phyloP scores from a whole-genome alignment of 2,113 vertebrate genomes.

The Bos javanicus region DNA sequence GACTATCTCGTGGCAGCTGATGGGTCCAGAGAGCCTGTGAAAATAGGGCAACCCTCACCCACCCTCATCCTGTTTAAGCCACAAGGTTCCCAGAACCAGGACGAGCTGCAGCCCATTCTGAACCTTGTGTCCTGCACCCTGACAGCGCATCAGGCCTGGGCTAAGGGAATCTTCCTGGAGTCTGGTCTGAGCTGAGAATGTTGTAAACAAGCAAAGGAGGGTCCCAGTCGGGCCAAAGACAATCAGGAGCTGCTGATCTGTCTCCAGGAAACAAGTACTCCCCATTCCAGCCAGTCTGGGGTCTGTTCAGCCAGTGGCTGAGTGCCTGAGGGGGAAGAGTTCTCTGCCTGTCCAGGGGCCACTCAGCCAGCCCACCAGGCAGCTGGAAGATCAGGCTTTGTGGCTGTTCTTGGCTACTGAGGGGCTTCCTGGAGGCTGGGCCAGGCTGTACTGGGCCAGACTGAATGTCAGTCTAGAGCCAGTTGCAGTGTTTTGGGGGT shows the following conservation, averaged over 20 bases:
- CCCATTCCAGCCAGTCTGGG: neutral
- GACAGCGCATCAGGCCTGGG: neutral
- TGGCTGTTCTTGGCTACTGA: constrained; percentile 8
- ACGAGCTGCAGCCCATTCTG: neutral
- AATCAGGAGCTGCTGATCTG: neutral
- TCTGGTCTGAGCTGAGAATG: neutral
- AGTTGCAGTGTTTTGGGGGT: neutral
- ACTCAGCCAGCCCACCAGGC: fast-evolving
- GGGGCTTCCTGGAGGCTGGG: constrained; percentile 28
- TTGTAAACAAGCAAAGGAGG: neutral
- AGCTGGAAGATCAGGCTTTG: neutral
- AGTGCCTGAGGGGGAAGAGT: neutral
- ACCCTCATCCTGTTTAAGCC: neutral
- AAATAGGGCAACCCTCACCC: neutral
- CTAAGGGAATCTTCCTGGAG: neutral
- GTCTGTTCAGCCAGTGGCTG: neutral
- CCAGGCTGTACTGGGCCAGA: neutral
- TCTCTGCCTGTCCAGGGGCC: neutral
- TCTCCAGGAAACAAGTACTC: neutral
- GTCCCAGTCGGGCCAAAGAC: neutral
- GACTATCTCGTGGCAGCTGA: neutral
- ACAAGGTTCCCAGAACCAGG: neutral
- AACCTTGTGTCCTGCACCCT: neutral
- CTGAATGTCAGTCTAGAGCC: neutral
- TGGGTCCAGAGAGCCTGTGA: neutral